Percentiles rank a stretch among this genome's conserved stretches.
These are phyloP conservation scores for Cotesia congregata DNA, from an alignment of 2,888 invertebrate species.

Conservation along the genomic window DNA sequence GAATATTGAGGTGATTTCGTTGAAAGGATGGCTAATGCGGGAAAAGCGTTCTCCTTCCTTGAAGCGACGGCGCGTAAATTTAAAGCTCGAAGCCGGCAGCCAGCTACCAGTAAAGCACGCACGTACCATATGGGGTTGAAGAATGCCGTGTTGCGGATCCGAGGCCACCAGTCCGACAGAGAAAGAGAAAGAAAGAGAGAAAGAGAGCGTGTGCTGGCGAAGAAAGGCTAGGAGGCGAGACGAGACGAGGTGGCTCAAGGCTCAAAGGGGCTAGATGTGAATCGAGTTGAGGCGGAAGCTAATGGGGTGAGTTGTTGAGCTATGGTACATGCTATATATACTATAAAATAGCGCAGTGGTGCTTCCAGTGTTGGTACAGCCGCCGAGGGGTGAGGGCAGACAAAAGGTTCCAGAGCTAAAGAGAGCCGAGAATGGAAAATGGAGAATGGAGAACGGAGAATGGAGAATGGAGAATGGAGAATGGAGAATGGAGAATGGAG, in stretches of 20 bases:
- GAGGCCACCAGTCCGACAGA: constrained; percentile 9
- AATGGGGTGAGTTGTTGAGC: constrained; percentile 25
- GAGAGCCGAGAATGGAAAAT: constrained; percentile 17
- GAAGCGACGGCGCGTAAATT: constrained; percentile 37
- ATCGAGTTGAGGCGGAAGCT: constrained; percentile 30
- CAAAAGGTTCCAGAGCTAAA: constrained; percentile 23
- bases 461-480: constrained; percentile 14
- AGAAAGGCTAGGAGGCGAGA: constrained; percentile 1
- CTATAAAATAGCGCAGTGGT: neutral
- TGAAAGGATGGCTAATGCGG: constrained; percentile 39
- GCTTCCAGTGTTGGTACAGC: neutral
- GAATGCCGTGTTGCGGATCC: constrained; percentile 54
- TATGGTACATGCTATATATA: neutral
- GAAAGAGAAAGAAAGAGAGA: neutral
- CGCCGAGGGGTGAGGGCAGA: constrained; percentile 24
- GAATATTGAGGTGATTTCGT: constrained; percentile 41
- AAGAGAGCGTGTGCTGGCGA: constrained; percentile 4
- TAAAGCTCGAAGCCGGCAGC: constrained; percentile 14
- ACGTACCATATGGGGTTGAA: constrained; percentile 46
- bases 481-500: constrained; percentile 2
- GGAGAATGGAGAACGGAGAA: neutral
- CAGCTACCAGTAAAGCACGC: constrained; percentile 30
- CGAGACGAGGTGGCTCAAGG: constrained; percentile 42
- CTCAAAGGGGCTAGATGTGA: constrained; percentile 53
- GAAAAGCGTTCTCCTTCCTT: constrained; percentile 29